Evolutionary conservation across 1,140 invertebrate species (phyloP).

Genomic region (Drosophila ananassae): DNA sequence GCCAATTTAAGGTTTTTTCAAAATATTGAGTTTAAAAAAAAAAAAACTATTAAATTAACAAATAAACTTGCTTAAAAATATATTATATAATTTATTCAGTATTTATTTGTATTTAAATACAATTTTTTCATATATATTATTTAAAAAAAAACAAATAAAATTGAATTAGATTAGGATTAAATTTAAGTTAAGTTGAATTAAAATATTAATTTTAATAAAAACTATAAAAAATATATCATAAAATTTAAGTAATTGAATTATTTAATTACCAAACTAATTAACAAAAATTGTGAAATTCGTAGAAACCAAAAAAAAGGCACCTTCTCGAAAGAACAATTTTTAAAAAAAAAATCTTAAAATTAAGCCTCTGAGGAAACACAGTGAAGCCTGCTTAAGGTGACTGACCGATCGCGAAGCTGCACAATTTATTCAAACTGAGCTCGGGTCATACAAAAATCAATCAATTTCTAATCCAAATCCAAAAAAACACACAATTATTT

Average conservation of each 20-base stretch:
- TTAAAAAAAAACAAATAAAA: too few relatives aligned
- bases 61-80: too few relatives aligned
- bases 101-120: too few relatives aligned
- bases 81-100: too few relatives aligned
- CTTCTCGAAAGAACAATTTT: too few relatives aligned
- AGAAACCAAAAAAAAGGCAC: too few relatives aligned
- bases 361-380: background rate
- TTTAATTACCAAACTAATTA: background rate
- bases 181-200: too few relatives aligned
- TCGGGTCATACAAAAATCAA: slow-evolving; percentile 5
- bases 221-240: background rate
- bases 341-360: background rate
- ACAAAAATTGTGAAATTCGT: background rate
- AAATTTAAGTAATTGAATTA: background rate
- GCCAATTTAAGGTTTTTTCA: background rate
- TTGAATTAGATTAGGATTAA: too few relatives aligned
- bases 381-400: slow-evolving; percentile 1
- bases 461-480: slow-evolving; percentile 5
- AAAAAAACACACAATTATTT: slow-evolving; percentile 16
- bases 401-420: background rate
- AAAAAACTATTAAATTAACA: background rate
- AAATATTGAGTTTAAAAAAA: background rate
- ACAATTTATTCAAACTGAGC: slow-evolving; percentile 9
- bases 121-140: too few relatives aligned
- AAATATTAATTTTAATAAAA: background rate